Evolutionary conservation across 2,797 vertebrate genomes (phyloP).

Genomic region (Leptatherina wallacei): DNA sequence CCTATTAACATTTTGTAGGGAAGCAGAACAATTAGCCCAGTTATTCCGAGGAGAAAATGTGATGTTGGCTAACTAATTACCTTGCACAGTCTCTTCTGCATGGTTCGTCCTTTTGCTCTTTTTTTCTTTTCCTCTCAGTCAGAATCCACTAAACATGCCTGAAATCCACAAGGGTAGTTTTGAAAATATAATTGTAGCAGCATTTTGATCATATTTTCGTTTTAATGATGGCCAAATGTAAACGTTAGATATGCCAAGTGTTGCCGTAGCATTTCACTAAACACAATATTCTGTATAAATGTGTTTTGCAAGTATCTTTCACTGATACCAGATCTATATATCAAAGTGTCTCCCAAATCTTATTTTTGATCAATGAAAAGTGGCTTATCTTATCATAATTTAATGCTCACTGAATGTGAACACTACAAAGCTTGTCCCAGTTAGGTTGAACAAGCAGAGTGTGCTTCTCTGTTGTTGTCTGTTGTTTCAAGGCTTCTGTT

Average conservation of each 20-base stretch:
- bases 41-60: conserved; percentile 63
- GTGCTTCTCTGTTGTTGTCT: conserved; percentile 43
- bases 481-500: conserved; percentile 56
- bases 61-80: conserved; percentile 64
- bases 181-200: neutral
- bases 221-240: conserved; percentile 2
- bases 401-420: conserved; percentile 15
- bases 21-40: conserved; percentile 69
- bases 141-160: conserved; percentile 19
- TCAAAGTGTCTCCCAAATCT: neutral
- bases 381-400: neutral
- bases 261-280: conserved; percentile 31
- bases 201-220: neutral
- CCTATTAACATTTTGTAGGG: conserved; percentile 59
- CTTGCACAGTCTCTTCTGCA: conserved; percentile 27
- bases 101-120: conserved; percentile 30
- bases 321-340: neutral
- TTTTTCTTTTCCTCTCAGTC: conserved; percentile 37
- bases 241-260: conserved; percentile 28
- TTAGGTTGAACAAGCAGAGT: conserved; percentile 32
- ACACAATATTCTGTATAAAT: neutral
- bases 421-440: conserved; percentile 25
- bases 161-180: neutral
- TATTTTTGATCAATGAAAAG: conserved; percentile 1
- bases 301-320: neutral